These are phyloP conservation scores for Felis chaus DNA, from an alignment of 2,113 vertebrate species.

Conservation along the genomic window DNA sequence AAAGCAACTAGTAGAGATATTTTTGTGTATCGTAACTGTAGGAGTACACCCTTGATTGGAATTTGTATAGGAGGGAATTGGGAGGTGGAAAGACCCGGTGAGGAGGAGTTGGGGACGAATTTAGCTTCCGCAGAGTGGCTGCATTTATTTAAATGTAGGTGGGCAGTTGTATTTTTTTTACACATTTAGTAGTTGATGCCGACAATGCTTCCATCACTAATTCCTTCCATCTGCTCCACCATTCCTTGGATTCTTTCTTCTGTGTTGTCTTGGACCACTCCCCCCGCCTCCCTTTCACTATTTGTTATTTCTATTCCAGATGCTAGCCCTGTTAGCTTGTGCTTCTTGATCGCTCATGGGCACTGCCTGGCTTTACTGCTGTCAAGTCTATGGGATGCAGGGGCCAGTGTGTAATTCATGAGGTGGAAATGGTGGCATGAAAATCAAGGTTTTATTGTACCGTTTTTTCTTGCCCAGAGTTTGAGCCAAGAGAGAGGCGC, in stretches of 20 bases:
- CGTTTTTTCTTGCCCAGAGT: not conserved
- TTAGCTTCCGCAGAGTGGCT: not conserved
- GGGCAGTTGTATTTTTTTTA: not conserved
- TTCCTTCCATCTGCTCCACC: constrained; percentile 41
- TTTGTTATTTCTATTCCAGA: constrained; percentile 70
- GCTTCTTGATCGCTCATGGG: not conserved
- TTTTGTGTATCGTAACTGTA: not conserved
- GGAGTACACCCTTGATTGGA: not conserved
- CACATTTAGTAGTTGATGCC: not conserved
- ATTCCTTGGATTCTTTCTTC: constrained; percentile 69
- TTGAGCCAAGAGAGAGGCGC: not conserved
- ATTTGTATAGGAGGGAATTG: not conserved
- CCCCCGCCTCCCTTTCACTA: not conserved
- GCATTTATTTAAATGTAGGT: not conserved
- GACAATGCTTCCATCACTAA: constrained; percentile 54
- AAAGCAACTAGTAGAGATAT: not conserved
- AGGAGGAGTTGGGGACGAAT: not conserved
- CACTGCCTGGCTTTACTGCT: not conserved
- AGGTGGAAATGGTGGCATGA: not conserved
- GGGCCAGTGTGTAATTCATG: not conserved
- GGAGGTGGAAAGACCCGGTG: not conserved
- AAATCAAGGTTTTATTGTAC: not conserved
- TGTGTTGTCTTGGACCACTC: constrained; percentile 13
- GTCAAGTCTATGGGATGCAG: not conserved
- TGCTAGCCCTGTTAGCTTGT: constrained; percentile 12